Base-by-base conservation (phyloP, 2,797 vertebrate species). In the Apogon talboti region DNA sequence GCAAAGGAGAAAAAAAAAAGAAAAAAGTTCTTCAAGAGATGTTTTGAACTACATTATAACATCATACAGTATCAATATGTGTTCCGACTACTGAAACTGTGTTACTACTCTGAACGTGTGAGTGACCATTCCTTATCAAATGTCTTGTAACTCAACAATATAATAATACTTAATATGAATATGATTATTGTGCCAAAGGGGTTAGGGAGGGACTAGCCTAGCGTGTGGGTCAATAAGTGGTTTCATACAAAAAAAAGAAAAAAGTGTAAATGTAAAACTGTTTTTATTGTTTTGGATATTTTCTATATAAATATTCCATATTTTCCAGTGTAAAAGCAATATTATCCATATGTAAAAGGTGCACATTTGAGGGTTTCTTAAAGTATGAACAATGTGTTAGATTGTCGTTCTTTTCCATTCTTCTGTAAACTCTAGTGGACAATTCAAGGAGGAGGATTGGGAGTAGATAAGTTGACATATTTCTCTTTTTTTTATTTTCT, bases 151-250 rank as follows among this genome's bases (percentile, higher is more conserved):
- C 83, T 89, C 61, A 79, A 87, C 68, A 76, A 84, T 91, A 89
- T 81, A 74, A 79, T 72, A 68, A 79, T 72, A 68, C 88, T 82
- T 76, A 66, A 74, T 87, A 89, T 87, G 46, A 83, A 81, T 85
- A 90, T 88, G 71, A 89, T 81, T 88, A 87, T 89, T 90, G 93
- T 94, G 91, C 93, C 92, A 94, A 94, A 93, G 81, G 84, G 87
- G 84, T 75, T 40, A 49, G 77, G 80, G 81, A 51, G 79, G 82
- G 74, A 80, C 50, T 84, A 81, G 71, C 68, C 43, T 84, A 82
- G 79, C 62, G 84, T 62, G 86, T 86, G 84, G 86, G 76, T 82
- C 71, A 78, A 68, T 84, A 68, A 37, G 71, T 89, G 87, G 77
- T 91, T 94, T 92, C 78, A 71, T 88, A 85, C 75, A 78, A 75